Percentiles rank a stretch among this genome's conserved stretches.
These are phyloP conservation scores for Catharus ustulatus DNA, from an alignment of 2,797 vertebrate species.

Conservation along the genomic window DNA sequence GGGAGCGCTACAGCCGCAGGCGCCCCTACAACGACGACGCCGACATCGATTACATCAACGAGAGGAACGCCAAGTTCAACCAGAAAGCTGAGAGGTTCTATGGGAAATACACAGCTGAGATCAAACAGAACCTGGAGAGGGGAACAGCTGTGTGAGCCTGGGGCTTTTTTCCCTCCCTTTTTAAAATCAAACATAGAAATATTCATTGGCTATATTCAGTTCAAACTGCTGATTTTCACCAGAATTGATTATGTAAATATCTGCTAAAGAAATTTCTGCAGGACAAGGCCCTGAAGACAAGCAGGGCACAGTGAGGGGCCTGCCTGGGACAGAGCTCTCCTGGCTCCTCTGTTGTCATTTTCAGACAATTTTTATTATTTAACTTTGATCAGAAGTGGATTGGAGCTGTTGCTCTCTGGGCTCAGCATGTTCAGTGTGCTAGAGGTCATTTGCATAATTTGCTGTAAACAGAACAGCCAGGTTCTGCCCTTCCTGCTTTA, in stretches of 20 bases:
- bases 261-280: too few species aligned
- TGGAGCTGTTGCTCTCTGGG: not conserved
- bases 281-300: too few species aligned
- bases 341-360: accelerated
- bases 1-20: constrained; percentile 92
- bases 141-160: constrained; percentile 89
- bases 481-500: accelerated
- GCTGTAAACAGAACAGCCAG: not conserved
- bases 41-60: constrained; percentile 97
- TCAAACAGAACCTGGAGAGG: constrained; percentile 97
- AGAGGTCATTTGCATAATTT: accelerated
- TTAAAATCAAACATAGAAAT: too few species aligned
- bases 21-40: constrained; percentile 95
- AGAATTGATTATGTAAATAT: too few species aligned
- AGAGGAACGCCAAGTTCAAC: constrained; percentile 98
- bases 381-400: accelerated
- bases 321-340: not conserved
- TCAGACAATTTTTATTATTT: accelerated
- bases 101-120: constrained; percentile 96
- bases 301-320: constrained; percentile 82
- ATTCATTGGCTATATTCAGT: too few species aligned
- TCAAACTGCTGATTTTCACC: too few species aligned
- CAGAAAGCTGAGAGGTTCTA: constrained; percentile 98
- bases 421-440: accelerated
- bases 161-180: too few species aligned